Evolutionary conservation across 2,888 invertebrate species (phyloP).

Genomic region (Cylloceria caligata): DNA sequence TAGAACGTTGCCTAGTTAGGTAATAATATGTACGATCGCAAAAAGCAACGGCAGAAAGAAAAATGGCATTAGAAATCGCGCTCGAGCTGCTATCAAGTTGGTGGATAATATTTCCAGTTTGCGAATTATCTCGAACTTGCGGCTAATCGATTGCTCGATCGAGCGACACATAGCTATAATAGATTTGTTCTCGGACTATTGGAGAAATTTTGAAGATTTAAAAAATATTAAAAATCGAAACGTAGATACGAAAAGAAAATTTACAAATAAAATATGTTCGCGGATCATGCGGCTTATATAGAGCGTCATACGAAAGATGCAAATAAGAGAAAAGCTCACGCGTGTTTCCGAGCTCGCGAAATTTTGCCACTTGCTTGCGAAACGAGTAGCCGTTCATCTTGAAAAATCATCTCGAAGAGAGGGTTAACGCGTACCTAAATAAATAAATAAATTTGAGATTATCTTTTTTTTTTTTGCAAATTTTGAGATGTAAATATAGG

Average conservation of each 20-base stretch:
- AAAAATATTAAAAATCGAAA: slow-evolving; percentile 48
- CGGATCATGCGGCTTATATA: slow-evolving; percentile 59
- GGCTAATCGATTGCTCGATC: slow-evolving; percentile 39
- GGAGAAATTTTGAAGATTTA: slow-evolving; percentile 49
- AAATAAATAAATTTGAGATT: slow-evolving; percentile 34
- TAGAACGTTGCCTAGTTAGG: slow-evolving; percentile 76
- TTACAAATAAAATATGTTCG: slow-evolving; percentile 52
- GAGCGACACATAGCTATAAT: slow-evolving; percentile 37
- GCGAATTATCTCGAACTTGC: slow-evolving; percentile 57
- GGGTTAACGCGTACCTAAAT: slow-evolving; percentile 62
- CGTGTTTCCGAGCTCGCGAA: slow-evolving; percentile 62
- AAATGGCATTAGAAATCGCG: slow-evolving; percentile 63
- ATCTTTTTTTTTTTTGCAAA: slow-evolving; percentile 38
- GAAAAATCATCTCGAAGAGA: slow-evolving; percentile 64
- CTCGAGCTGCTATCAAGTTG: slow-evolving; percentile 73
- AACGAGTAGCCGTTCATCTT: slow-evolving; percentile 62
- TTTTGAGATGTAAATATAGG: slow-evolving; percentile 49
- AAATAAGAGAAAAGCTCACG: slow-evolving; percentile 43
- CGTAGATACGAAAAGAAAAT: slow-evolving; percentile 46
- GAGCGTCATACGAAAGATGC: slow-evolving; percentile 44
- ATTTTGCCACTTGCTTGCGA: slow-evolving; percentile 69
- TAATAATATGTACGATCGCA: slow-evolving; percentile 49
- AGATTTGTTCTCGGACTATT: slow-evolving; percentile 64
- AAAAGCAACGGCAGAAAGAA: slow-evolving; percentile 15
- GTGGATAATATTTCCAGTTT: slow-evolving; percentile 74